Conservation (phyloP, 2,113 vertebrate species). For the Phrynosoma platyrhinos region DNA sequence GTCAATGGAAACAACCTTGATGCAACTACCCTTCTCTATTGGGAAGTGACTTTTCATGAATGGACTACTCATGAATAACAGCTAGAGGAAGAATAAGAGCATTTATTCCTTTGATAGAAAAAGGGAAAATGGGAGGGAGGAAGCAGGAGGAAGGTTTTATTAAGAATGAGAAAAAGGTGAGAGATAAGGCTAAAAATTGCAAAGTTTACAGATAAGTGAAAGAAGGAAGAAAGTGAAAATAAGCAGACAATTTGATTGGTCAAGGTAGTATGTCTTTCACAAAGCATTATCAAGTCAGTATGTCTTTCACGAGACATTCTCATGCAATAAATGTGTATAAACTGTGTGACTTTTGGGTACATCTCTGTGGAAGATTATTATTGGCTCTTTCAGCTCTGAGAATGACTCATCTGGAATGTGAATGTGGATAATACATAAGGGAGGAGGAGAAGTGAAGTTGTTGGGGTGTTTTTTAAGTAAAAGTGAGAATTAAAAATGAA, state of each 20-base stretch:
- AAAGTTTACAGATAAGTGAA: not conserved
- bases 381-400: not conserved
- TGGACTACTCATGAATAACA: not conserved
- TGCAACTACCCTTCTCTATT: no score
- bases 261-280: not conserved
- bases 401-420: conserved; percentile 5
- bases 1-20: no score
- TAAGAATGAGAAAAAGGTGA: not conserved
- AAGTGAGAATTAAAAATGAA: conserved; percentile 10
- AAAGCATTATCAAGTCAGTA: no score
- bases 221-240: not conserved
- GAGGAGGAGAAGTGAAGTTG: not conserved
- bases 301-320: not conserved
- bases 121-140: no score
- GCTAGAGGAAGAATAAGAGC: not conserved
- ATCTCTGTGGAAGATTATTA: conserved; percentile 6
- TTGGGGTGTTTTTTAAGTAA: not conserved
- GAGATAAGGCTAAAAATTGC: not conserved
- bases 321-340: conserved; percentile 12
- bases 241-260: not conserved
- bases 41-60: not conserved
- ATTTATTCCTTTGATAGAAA: not conserved
- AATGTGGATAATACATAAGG: not conserved
- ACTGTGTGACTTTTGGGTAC: not conserved
- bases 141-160: not conserved